Evolutionary conservation across 2,113 vertebrate genomes (phyloP).

Genomic region (Sturnus vulgaris): DNA sequence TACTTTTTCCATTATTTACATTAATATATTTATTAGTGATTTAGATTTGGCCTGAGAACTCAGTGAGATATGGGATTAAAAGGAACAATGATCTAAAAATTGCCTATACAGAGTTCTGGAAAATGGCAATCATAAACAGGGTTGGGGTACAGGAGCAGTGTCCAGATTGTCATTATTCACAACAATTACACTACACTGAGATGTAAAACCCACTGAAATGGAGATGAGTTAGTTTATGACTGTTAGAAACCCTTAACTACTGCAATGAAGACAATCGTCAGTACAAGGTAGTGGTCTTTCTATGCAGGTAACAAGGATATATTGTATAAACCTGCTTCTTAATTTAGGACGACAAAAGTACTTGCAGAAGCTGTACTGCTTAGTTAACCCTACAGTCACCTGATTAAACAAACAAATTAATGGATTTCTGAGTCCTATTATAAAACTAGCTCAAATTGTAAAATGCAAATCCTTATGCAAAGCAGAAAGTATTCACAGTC

Average conservation of each 20-base stretch:
- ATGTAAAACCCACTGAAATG: not conserved
- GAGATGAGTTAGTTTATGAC: not conserved
- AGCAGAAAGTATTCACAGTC: not conserved
- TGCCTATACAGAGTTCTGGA: not conserved
- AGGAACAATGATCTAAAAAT: not conserved
- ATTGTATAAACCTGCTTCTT: not conserved
- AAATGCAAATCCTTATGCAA: not conserved
- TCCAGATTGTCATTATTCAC: constrained; percentile 13
- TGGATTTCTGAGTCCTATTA: not conserved
- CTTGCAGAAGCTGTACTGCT: not conserved
- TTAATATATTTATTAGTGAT: not conserved
- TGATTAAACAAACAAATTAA: not conserved
- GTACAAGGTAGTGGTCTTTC: not conserved
- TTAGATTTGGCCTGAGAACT: not conserved
- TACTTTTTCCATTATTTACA: not conserved
- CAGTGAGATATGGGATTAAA: not conserved
- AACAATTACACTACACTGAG: not conserved
- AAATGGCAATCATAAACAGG: not conserved
- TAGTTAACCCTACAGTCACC: not conserved
- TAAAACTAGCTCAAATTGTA: not conserved
- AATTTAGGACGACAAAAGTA: not conserved
- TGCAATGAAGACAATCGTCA: not conserved
- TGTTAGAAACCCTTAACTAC: not conserved
- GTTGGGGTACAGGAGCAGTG: not conserved
- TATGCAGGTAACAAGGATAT: not conserved